Base-by-base conservation (phyloP, 2,888 invertebrate species). In the Linnaemya vulpina region DNA sequence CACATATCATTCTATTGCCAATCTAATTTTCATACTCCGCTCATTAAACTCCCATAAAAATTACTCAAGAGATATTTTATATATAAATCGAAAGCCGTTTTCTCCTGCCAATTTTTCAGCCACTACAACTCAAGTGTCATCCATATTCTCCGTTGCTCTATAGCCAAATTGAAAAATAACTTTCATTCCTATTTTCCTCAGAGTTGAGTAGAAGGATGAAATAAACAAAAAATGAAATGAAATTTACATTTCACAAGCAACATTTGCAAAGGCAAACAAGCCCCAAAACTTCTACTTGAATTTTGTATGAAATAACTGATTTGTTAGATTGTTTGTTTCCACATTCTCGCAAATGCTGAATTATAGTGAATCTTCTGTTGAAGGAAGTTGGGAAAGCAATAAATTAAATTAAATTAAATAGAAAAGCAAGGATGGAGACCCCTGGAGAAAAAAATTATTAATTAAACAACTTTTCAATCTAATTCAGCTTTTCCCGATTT, bases 241-340 rank as follows among this genome's bases (percentile, higher is more conserved):
- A 73, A 80, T 80, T 74, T 74, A 49, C 73, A 68, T 79, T 63
- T 68, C 35, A n/a, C 53, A 20, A 63, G 51, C 17, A 8, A 62
- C 62, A 17, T 62, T n/a, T 38, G 13, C 38, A 38, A 68, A 25
- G 60, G 22, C 30, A n/a, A 73, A 49, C 38, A 13, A 58, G 58
- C 25, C 7, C 13, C 17, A n/a, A 62, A 68, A 78, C 55, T 74
- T 80, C 17, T 60, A 30, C 22, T 67, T 60, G 40, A 51, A 40
- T 77, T 77, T 15, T 68, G 15, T 60, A 65, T 49, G 38, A 58
- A 55, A 49, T n/a, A 79, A 79, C 65, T 49, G 73, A 73, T 80
- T 73, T 73, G 70, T 62, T 43, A 43, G 49, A 38, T 68, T 62
- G 60, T 51, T 51, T 53, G 40, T 17, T 25, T 2, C 0, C 8